Evolutionary conservation across 1,140 invertebrate genomes (phyloP), one percentile per base, ranked within the genome.

Genomic region (Bicyclus anynana): DNA sequence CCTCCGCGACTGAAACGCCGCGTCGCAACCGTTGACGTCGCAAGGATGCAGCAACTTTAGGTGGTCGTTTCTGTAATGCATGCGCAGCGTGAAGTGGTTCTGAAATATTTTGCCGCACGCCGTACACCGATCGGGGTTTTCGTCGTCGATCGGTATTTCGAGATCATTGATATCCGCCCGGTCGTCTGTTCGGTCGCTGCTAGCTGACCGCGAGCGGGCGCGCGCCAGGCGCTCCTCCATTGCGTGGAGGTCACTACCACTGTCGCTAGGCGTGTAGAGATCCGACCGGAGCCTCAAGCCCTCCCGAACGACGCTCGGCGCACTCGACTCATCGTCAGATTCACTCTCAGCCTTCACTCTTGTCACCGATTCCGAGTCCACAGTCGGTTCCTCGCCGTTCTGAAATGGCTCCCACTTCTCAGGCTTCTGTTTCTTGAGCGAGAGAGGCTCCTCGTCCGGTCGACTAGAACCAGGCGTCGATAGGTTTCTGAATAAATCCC

Each of bases 31-130:
- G 66, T 95, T 95, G 0, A 98, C 94, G 55, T 95, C 96, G 86
- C 97, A 98, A 37, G 94, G 95, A 80, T 98, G 97, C 93, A 97
- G 96, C 65, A 97, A 80, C 77, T 97, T 97, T 38, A 97, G 90
- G 84, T 98, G 97, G 12, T 97, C 96, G 79, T 96, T 97, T 86
- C 96, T 95, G 84, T 96, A 98, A 76, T 98, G 97, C 14, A 95
- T 96, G 72, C 97, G 97, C 21, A 97, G 93, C 12, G 94, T 95
- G 78, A 97, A 98, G 82, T 96, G 95, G 81, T 97, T 97, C 74
- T 96, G 95, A 91, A 98, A 98, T 74, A 95, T 92, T 87, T 97
- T 97, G n/a, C 95, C 95, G 79, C 97, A 98, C 3, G 94, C 94
- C 0, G 94, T 93, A 86, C 97, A 98, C 53, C 94, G 90, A 20